Conservation (phyloP, 2,797 vertebrate genomes). For the Lacerta agilis region DNA sequence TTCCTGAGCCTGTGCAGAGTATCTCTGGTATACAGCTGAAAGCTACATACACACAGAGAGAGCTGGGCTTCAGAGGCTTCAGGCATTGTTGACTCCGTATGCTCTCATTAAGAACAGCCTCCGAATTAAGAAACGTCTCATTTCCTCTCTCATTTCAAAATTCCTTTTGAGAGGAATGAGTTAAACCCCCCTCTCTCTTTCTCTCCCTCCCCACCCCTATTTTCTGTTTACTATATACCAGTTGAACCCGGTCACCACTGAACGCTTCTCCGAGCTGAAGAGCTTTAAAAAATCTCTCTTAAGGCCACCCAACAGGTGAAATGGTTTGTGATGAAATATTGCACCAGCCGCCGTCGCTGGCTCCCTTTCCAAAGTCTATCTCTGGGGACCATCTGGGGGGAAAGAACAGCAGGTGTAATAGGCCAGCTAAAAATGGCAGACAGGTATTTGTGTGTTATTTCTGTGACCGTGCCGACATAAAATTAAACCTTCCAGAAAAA, state of each 20-base stretch:
- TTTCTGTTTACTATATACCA: not conserved
- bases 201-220: not conserved
- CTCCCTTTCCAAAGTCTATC: rapidly evolving
- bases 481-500: not conserved
- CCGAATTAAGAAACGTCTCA: not conserved
- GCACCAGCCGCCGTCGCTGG: slow-evolving; percentile 21
- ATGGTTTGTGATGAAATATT: slow-evolving; percentile 37
- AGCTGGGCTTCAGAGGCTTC: not conserved
- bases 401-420: not conserved
- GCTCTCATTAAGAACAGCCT: not conserved
- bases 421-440: not conserved
- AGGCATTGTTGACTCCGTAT: not conserved
- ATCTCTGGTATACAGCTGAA: not conserved
- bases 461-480: not conserved
- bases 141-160: not conserved
- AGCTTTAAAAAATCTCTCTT: not conserved
- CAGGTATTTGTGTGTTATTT: not conserved
- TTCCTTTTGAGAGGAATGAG: not conserved
- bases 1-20: not conserved
- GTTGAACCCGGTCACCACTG: rapidly evolving
- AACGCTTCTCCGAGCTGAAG: not conserved
- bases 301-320: slow-evolving; percentile 8
- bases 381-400: not conserved
- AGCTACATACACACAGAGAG: not conserved
- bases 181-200: not conserved